A percentile compares a stretch with the other conserved stretches of the same genome.
These are phyloP conservation scores for Hydriomena furcata DNA, from an alignment of 2,888 invertebrate genomes.

Conservation along the genomic window DNA sequence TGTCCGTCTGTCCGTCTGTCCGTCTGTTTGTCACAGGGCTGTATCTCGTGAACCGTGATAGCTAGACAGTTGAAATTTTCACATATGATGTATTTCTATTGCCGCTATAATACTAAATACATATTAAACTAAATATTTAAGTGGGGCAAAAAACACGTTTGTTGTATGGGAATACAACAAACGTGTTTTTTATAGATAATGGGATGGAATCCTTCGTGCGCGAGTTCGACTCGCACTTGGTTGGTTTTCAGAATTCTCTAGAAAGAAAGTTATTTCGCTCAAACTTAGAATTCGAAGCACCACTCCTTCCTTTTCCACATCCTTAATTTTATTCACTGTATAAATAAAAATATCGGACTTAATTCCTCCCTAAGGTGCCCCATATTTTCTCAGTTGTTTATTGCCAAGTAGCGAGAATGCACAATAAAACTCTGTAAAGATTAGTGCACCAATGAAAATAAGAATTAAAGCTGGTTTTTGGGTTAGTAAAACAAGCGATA, in stretches of 20 bases:
- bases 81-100: no score
- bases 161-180: no score
- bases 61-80: no score
- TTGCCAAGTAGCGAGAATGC: conserved; percentile 23
- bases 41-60: no score
- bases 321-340: conserved; percentile 29
- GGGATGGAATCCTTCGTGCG: no score
- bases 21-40: no score
- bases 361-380: conserved; percentile 30
- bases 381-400: conserved; percentile 29
- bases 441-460: conserved; percentile 36
- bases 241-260: background rate
- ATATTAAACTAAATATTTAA: no score
- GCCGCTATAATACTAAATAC: no score
- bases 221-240: no score
- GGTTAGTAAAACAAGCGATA: conserved; percentile 43
- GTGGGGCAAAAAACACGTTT: no score
- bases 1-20: no score
- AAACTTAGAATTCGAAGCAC: conserved; percentile 9
- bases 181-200: no score
- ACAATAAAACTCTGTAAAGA: conserved; percentile 29
- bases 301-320: conserved; percentile 20
- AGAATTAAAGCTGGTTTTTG: conserved; percentile 39
- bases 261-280: conserved; percentile 2
- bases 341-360: conserved; percentile 30